These are phyloP conservation scores for Delphinapterus leucas DNA, from an alignment of 2,113 vertebrate genomes.

Conservation along the genomic window DNA sequence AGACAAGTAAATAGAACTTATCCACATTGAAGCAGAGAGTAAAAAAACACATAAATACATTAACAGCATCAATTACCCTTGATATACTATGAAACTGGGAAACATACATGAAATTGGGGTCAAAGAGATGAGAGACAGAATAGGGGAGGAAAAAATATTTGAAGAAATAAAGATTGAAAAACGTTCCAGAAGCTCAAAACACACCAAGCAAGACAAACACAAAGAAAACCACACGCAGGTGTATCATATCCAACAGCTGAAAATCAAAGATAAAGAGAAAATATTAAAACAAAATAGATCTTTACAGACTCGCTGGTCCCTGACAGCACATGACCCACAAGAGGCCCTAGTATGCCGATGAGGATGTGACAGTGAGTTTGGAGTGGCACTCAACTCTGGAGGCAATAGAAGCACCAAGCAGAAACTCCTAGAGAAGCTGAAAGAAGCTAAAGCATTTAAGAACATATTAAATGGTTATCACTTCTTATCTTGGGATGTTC, in stretches of 20 bases:
- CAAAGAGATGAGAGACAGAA: background rate
- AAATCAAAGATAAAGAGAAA: background rate
- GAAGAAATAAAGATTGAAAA: background rate
- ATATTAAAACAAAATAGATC: background rate
- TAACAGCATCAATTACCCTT: background rate
- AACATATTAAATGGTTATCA: constrained; percentile 90
- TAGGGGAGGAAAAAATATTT: background rate
- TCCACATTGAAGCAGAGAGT: background rate
- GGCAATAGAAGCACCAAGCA: constrained; percentile 92
- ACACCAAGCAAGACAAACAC: background rate
- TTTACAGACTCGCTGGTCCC: background rate
- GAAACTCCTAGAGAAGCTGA: constrained; percentile 91
- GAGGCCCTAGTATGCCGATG: constrained; percentile 92
- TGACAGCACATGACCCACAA: constrained; percentile 92
- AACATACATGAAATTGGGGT: background rate
- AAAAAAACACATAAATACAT: background rate
- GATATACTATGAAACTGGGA: background rate
- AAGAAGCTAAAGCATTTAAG: constrained; percentile 91
- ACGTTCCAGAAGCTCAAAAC: background rate
- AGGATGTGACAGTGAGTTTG: constrained; percentile 93
- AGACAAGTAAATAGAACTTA: background rate
- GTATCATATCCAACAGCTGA: background rate
- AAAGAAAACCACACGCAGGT: background rate
- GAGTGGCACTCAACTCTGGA: constrained; percentile 93
- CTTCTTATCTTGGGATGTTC: background rate